Percentiles rank a stretch among this genome's conserved stretches.
Evolutionary conservation across 1,140 invertebrate genomes (phyloP).

Genomic region (Hylaeus anthracinus): DNA sequence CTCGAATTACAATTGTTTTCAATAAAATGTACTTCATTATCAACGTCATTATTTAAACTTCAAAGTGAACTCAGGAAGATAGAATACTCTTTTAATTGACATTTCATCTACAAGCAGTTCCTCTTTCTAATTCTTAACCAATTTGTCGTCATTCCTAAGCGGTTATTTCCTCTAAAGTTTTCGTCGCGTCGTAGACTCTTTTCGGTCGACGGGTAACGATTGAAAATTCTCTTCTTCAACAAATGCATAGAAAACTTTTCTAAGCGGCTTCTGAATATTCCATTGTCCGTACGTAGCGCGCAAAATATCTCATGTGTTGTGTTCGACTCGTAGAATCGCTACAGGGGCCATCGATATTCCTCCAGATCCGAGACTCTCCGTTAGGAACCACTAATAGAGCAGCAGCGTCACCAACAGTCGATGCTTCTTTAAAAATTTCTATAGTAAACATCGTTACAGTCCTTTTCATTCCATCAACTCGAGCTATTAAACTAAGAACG

Average conservation of each 20-base stretch:
- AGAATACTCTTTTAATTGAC: no score
- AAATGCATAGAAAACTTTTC: constrained; percentile 18
- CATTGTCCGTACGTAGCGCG: constrained; percentile 2
- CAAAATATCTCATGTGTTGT: neutral
- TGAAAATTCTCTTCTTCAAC: neutral
- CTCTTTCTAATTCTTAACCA: no score
- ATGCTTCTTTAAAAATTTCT: constrained; percentile 3
- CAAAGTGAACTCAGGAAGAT: no score
- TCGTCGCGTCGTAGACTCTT: no score
- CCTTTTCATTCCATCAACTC: neutral
- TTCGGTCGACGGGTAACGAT: constrained; percentile 1
- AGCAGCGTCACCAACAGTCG: constrained; percentile 36
- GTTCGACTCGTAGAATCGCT: neutral
- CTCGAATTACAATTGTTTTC: no score
- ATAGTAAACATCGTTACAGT: neutral
- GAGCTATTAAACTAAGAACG: neutral
- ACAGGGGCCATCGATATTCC: constrained; percentile 27
- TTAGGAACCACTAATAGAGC: constrained; percentile 19
- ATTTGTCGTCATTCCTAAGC: no score
- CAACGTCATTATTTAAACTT: no score
- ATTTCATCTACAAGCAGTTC: no score
- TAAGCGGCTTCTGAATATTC: constrained; percentile 21
- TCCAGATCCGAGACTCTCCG: no score
- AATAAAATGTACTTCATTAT: no score
- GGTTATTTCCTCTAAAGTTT: neutral